A percentile compares a stretch with the other conserved stretches of the same genome.
Evolutionary conservation across 1,140 invertebrate species (phyloP).

Genomic region (Drosophila micromelanica): DNA sequence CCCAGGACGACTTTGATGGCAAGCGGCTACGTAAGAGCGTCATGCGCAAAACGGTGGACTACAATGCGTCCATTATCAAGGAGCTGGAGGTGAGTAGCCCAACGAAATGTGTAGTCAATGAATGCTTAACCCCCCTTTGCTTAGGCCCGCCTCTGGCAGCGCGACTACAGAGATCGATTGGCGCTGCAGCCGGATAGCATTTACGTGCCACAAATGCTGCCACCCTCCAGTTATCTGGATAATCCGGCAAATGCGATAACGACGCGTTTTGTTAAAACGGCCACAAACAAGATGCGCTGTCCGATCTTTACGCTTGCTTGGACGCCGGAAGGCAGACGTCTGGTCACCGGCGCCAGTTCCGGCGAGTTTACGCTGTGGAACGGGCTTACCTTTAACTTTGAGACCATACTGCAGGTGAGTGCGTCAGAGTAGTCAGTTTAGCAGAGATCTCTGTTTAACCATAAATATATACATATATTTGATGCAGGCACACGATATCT

Average conservation of each 20-base stretch:
- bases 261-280: constrained; percentile 98
- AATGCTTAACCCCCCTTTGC: not conserved
- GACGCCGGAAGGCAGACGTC: constrained; percentile 98
- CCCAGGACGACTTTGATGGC: constrained; percentile 96
- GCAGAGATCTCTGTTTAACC: too few relatives aligned
- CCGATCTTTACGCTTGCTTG: constrained; percentile 99
- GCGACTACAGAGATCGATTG: constrained; percentile 94
- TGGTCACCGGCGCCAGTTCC: constrained; percentile 99
- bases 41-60: constrained; percentile 99
- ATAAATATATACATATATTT: not conserved
- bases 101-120: not conserved
- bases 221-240: constrained; percentile 94
- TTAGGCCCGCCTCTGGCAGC: constrained; percentile 96
- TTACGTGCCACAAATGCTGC: constrained; percentile 94
- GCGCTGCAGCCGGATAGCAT: constrained; percentile 96
- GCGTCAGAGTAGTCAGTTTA: not conserved
- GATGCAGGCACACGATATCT: constrained; percentile 96
- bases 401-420: constrained; percentile 98
- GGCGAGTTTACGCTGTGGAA: constrained; percentile 99
- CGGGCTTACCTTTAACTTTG: constrained; percentile 99
- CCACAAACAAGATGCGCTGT: constrained; percentile 99
- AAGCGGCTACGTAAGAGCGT: constrained; percentile 97
- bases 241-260: constrained; percentile 99
- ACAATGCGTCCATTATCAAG: constrained; percentile 98
- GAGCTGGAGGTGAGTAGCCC: constrained; percentile 89